Evolutionary conservation across 2,113 vertebrate species (phyloP).

Genomic region (Dicaeum eximium): DNA sequence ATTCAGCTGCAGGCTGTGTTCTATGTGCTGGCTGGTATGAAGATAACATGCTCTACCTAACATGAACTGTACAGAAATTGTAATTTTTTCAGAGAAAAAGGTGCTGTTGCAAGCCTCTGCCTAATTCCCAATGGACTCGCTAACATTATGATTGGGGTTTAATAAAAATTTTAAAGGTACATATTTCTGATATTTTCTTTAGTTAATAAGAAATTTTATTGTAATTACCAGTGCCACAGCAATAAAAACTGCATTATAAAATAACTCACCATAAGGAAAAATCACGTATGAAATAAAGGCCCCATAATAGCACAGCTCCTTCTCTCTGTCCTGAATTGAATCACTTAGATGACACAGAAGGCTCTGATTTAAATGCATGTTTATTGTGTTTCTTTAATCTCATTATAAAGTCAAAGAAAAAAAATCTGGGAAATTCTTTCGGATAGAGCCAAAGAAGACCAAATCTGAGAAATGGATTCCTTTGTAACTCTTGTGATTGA

Average conservation of each 20-base stretch:
- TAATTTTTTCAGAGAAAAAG: not conserved
- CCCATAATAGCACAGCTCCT: not conserved
- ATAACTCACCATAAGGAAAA: not conserved
- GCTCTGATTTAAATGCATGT: not conserved
- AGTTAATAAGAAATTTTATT: not conserved
- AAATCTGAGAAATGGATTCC: not conserved
- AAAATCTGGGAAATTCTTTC: not conserved
- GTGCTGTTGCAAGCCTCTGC: not conserved
- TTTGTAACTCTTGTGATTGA: not conserved
- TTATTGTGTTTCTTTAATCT: not conserved
- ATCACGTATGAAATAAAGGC: not conserved
- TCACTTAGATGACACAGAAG: not conserved
- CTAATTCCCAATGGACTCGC: fast-evolving
- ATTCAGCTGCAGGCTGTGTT: not conserved
- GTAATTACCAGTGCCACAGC: not conserved
- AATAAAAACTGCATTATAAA: not conserved
- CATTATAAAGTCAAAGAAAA: not conserved
- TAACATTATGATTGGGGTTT: not conserved
- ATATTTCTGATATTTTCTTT: not conserved
- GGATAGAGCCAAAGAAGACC: not conserved
- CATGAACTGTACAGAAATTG: not conserved
- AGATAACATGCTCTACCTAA: fast-evolving
- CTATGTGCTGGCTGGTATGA: not conserved
- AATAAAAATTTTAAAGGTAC: not conserved
- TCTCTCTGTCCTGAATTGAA: not conserved